Evolutionary conservation across 2,888 invertebrate species (phyloP).

Genomic region (Netelia virgata): DNA sequence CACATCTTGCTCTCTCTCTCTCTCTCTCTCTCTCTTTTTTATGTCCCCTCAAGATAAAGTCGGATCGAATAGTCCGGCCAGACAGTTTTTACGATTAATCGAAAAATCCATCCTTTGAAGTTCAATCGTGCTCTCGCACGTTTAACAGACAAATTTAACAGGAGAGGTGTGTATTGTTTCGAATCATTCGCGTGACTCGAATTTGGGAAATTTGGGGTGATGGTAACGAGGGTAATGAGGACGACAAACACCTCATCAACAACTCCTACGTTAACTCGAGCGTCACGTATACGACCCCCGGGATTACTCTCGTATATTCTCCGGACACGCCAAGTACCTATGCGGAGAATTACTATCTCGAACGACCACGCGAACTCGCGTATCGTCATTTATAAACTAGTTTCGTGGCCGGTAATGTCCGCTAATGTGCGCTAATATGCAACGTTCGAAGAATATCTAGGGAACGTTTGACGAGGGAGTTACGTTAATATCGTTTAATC

Average conservation of each 20-base stretch:
- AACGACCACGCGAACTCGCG: background rate
- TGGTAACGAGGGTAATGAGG: constrained; percentile 50
- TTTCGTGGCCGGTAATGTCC: background rate
- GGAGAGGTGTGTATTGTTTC: background rate
- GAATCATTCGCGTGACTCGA: constrained; percentile 30
- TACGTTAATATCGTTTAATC: background rate
- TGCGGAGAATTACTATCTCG: background rate
- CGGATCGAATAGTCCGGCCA: too few species aligned
- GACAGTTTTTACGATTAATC: background rate
- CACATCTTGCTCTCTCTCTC: too few species aligned
- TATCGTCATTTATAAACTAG: background rate
- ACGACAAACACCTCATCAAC: constrained; percentile 46
- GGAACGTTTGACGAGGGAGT: background rate
- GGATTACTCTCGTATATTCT: constrained; percentile 12
- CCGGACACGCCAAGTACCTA: background rate
- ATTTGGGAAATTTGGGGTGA: constrained; percentile 24
- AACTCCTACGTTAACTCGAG: constrained; percentile 29
- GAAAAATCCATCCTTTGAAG: background rate
- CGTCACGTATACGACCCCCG: constrained; percentile 12
- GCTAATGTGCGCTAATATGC: background rate
- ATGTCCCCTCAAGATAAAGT: too few species aligned
- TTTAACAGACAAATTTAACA: background rate
- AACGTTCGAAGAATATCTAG: background rate
- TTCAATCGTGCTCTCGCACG: background rate
- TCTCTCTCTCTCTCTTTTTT: too few species aligned